A percentile compares a stretch with the other conserved stretches of the same genome.
Conservation (phyloP, 2,888 invertebrate genomes). For the Heliconius ethilla region DNA sequence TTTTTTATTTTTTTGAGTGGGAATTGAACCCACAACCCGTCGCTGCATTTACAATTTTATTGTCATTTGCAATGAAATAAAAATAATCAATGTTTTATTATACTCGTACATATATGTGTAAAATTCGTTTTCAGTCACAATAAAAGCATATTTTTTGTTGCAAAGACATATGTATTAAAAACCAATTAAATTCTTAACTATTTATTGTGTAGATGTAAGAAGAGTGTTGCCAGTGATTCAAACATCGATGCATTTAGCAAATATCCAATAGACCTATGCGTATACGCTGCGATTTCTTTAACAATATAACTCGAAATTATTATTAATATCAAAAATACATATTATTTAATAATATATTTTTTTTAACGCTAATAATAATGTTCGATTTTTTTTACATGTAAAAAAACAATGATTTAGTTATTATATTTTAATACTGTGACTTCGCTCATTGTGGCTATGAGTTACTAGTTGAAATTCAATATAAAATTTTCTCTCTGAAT, state of each 20-base stretch:
- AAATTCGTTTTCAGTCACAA: neutral
- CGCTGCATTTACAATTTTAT: no score
- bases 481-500: neutral
- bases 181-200: constrained; percentile 4
- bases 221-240: constrained; percentile 29
- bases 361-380: no score
- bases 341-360: neutral
- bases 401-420: no score
- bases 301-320: neutral
- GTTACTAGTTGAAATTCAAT: neutral
- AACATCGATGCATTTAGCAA: constrained; percentile 34
- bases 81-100: no score
- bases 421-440: no score
- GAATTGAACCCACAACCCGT: no score
- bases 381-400: no score
- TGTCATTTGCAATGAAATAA: no score
- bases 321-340: neutral
- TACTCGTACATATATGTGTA: neutral
- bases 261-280: constrained; percentile 30
- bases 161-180: constrained; percentile 27
- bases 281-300: constrained; percentile 24
- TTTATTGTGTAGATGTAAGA: constrained; percentile 25
- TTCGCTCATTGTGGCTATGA: neutral
- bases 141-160: constrained; percentile 24
- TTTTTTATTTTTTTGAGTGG: no score